Base-by-base conservation (phyloP, 1,140 invertebrate species). In the Pseudobourletiella spinata region DNA sequence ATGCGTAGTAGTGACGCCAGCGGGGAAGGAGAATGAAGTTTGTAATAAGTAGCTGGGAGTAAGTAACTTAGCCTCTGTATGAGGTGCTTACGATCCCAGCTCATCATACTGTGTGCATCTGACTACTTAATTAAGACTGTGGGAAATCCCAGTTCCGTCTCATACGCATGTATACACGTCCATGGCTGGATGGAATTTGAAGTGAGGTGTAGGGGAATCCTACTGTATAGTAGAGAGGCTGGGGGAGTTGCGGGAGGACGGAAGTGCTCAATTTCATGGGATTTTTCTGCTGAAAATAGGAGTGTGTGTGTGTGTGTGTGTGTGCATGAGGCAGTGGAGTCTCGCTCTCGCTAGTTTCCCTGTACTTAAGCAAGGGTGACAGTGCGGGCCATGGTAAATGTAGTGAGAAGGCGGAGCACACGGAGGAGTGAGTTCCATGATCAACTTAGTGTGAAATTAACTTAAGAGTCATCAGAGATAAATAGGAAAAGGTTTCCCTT, bases 361-460 rank as follows among this genome's bases (percentile, higher is more conserved):
- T 43, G 39, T 29, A 46, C n/a, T 55, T 56, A 61, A 61, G 20
- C 39, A 56, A 56, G 51, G 59, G 35, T 61, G 59, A 56, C 59
- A 63, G 55, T 62, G 25, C 16, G 24, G 25, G 55, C 14, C 11
- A 57, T 42, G 29, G 42, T 44, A 55, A 50, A 57, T 39, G 61
- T 63, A 63, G 24, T 30, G 54, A 56, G 54, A 48, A 57, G 59
- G 46, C 15, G 28, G 11, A 39, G 32, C 32, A 16, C n/a, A 22
- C 18, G 28, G 22, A 46, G 42, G 44, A 30, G 32, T 28, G 56
- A 58, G 50, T 35, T 54, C 29, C 58, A 60, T 65, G 65, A 66
- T 66, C 65, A 66, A 66, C 60, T 66, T 66, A 63, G 60, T 66
- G 65, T 66, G 65, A 66, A 66, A 66, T 66, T 66, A 66, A 66